These are phyloP conservation scores for Torymus auratus DNA, from an alignment of 2,888 invertebrate species.

Conservation along the genomic window DNA sequence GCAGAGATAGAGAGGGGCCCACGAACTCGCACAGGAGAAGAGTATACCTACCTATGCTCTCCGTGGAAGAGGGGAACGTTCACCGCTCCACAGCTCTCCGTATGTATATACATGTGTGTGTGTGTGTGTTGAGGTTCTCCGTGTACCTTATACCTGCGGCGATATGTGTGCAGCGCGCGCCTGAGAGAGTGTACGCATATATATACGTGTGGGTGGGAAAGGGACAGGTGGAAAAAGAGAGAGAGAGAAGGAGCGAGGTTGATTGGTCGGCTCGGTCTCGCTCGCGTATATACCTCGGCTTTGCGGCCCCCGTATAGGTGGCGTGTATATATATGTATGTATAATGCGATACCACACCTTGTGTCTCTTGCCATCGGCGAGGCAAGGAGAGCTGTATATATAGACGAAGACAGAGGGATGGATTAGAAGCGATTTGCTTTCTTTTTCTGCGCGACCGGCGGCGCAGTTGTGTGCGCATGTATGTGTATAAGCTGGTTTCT, in stretches of 20 bases:
- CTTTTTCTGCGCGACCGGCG: slow-evolving; percentile 19
- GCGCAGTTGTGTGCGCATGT: neutral
- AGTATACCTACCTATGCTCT: neutral
- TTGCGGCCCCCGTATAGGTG: no score
- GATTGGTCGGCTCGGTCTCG: no score
- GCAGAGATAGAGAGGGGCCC: slow-evolving; percentile 2
- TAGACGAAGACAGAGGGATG: slow-evolving; percentile 1
- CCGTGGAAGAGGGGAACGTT: no score
- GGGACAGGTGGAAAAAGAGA: slow-evolving; percentile 40
- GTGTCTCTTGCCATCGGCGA: slow-evolving; percentile 18
- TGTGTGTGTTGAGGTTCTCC: slow-evolving; percentile 7
- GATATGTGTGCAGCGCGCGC: slow-evolving; percentile 12
- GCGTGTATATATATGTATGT: no score
- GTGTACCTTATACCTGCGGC: no score
- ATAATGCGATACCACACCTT: slow-evolving; percentile 17
- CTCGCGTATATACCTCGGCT: no score
- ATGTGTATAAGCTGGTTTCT: neutral
- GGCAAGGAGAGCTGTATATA: neutral
- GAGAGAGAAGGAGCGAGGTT: no score
- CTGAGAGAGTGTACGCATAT: no score
- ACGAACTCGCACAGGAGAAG: slow-evolving; percentile 19
- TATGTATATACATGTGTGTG: neutral
- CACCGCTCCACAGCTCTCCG: no score
- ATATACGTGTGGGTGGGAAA: slow-evolving; percentile 40
- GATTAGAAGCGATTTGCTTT: slow-evolving; percentile 51